A percentile compares a stretch with the other conserved stretches of the same genome.
These are phyloP conservation scores for Trinectes maculatus DNA, from an alignment of 2,113 vertebrate genomes.

Conservation along the genomic window DNA sequence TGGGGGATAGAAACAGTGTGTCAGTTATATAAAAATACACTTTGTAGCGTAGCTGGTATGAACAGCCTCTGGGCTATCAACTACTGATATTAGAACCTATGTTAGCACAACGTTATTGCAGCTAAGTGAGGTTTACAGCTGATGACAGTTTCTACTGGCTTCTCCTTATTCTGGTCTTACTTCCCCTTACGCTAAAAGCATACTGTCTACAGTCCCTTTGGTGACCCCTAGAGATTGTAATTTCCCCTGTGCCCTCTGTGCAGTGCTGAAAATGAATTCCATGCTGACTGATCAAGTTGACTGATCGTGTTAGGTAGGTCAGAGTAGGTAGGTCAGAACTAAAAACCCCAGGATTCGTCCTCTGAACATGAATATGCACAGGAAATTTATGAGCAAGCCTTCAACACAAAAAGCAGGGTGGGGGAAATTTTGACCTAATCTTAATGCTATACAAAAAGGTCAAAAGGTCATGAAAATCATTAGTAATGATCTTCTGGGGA, in stretches of 20 bases:
- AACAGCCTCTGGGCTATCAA: background rate
- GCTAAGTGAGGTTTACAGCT: background rate
- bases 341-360: background rate
- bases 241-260: background rate
- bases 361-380: background rate
- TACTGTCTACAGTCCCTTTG: background rate
- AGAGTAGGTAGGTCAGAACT: background rate
- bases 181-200: background rate
- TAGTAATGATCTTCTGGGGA: slow-evolving; percentile 6
- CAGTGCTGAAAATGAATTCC: background rate
- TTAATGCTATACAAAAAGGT: slow-evolving; percentile 5
- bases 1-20: background rate
- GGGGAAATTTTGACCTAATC: slow-evolving; percentile 5
- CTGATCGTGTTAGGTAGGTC: background rate
- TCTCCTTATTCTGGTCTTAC: background rate
- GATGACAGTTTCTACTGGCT: background rate
- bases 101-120: background rate
- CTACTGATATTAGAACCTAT: background rate
- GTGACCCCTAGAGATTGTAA: background rate
- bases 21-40: background rate
- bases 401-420: background rate
- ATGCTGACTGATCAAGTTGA: background rate
- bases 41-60: background rate
- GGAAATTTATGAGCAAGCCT: background rate
- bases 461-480: slow-evolving; percentile 7